A percentile compares a stretch with the other conserved stretches of the same genome.
Evolutionary conservation across 2,888 invertebrate genomes (phyloP).

Genomic region (Watsonalla cultraria): DNA sequence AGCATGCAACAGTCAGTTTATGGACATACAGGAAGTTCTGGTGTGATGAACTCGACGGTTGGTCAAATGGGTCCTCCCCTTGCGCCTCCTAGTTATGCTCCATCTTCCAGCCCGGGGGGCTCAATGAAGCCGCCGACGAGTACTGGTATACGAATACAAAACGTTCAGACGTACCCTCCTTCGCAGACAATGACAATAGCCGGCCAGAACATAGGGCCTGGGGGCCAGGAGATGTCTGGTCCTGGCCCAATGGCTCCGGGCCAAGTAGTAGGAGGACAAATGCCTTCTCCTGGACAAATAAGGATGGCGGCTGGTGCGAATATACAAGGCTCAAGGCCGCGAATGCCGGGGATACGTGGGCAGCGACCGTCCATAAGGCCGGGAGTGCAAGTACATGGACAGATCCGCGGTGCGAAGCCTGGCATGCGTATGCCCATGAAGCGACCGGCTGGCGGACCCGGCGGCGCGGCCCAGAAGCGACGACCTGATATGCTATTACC

Average conservation of each 20-base stretch:
- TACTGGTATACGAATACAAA: conserved; percentile 59
- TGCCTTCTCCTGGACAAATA: conserved; percentile 55
- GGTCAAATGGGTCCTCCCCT: conserved; percentile 46
- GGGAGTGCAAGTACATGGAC: conserved; percentile 65
- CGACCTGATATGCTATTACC: conserved; percentile 82
- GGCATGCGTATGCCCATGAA: conserved; percentile 65
- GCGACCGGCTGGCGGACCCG: conserved; percentile 41
- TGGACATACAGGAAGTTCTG: conserved; percentile 40
- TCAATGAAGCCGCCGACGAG: conserved; percentile 47
- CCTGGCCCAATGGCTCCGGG: conserved; percentile 30
- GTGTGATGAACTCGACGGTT: conserved; percentile 32
- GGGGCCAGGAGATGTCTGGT: conserved; percentile 18
- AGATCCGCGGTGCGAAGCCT: conserved; percentile 51
- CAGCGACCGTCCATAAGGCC: conserved; percentile 56
- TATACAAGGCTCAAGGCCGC: conserved; percentile 45
- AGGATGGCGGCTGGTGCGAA: conserved; percentile 60
- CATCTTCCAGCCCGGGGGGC: conserved; percentile 52
- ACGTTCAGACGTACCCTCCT: conserved; percentile 63
- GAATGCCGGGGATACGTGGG: conserved; percentile 56
- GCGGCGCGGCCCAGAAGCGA: conserved; percentile 59
- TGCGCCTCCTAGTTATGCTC: conserved; percentile 41
- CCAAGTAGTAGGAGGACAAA: conserved; percentile 44
- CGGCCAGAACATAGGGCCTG: conserved; percentile 25
- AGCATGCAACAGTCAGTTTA: conserved; percentile 70
- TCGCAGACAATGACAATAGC: conserved; percentile 41